Evolutionary conservation across 2,888 invertebrate species (phyloP).

Genomic region (Xylocampa areola): DNA sequence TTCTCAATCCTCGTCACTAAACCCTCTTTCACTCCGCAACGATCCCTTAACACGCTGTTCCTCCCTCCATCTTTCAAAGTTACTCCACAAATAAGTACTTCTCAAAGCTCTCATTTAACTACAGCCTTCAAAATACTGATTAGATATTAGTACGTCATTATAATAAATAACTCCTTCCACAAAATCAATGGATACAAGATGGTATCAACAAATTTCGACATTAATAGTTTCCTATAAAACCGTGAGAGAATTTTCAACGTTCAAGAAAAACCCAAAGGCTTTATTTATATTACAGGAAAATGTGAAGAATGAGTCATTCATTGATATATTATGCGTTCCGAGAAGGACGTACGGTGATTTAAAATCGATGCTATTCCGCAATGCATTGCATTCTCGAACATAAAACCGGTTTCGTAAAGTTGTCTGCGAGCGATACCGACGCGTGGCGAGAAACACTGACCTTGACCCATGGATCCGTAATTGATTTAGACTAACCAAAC

Average conservation of each 20-base stretch:
- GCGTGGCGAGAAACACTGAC: too few species aligned
- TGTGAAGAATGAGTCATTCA: constrained; percentile 31
- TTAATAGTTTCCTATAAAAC: constrained; percentile 2
- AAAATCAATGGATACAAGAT: constrained; percentile 4
- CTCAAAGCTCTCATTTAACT: too few species aligned
- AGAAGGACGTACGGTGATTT: constrained; percentile 45
- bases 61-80: too few species aligned
- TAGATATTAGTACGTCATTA: background rate
- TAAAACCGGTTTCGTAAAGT: constrained; percentile 25
- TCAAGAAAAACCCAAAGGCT: constrained; percentile 19
- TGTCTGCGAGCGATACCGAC: too few species aligned
- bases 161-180: background rate
- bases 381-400: constrained; percentile 30
- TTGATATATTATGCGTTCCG: constrained; percentile 24
- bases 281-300: constrained; percentile 28
- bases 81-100: too few species aligned
- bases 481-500: too few species aligned
- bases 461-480: too few species aligned
- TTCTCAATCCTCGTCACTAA: too few species aligned
- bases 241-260: constrained; percentile 33
- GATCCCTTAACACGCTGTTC: too few species aligned
- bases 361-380: constrained; percentile 15
- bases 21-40: too few species aligned
- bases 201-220: constrained; percentile 15
- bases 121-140: background rate